These are phyloP conservation scores for Monopis laevigella DNA, from an alignment of 2,888 invertebrate species.

Conservation along the genomic window DNA sequence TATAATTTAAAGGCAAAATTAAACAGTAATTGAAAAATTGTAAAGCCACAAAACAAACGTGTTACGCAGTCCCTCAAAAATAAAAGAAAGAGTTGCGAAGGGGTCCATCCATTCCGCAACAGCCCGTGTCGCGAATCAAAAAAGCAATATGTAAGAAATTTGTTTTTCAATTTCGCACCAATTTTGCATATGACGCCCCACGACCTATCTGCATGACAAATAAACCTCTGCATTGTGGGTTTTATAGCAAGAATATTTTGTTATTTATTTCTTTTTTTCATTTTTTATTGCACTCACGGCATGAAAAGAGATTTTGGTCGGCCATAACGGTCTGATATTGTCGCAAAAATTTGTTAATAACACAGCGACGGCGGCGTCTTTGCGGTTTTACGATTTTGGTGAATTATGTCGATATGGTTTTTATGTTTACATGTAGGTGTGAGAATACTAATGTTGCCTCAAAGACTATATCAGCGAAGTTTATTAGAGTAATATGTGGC, in stretches of 20 bases:
- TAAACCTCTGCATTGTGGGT: constrained; percentile 56
- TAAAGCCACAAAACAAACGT: no score
- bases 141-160: constrained; percentile 67
- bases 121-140: constrained; percentile 24
- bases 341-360: constrained; percentile 36
- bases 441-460: no score
- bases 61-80: constrained; percentile 33
- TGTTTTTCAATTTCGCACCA: constrained; percentile 67
- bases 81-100: neutral
- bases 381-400: constrained; percentile 8
- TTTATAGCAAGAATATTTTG: constrained; percentile 54
- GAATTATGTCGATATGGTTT: no score
- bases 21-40: no score
- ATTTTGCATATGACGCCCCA: constrained; percentile 59
- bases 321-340: constrained; percentile 27
- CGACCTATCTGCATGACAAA: constrained; percentile 38
- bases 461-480: no score
- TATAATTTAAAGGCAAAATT: no score
- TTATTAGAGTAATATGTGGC: no score
- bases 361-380: constrained; percentile 24
- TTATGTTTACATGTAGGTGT: no score
- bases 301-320: constrained; percentile 8
- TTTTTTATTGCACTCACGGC: constrained; percentile 35
- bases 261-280: constrained; percentile 30
- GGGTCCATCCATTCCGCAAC: neutral